Evolutionary conservation across 2,888 invertebrate species (phyloP), one percentile per base, ranked within the genome.

Genomic region (Diarsia mendica): DNA sequence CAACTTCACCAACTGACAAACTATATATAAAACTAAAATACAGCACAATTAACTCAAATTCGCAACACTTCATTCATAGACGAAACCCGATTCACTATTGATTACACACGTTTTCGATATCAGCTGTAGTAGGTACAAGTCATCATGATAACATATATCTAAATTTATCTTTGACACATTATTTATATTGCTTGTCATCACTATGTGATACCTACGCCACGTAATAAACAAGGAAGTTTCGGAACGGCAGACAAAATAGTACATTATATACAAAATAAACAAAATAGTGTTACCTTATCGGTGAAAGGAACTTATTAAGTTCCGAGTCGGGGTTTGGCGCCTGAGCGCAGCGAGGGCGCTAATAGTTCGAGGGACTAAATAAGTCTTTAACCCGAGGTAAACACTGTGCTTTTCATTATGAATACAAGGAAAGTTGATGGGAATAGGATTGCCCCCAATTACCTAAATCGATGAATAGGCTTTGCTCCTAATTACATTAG

Each of bases 141-240:
- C 66, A 83, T 72, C 69, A n/a, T 79, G 83, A 83, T 81, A 83
- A 70, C 28, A 23, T 81, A 39, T 39, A 39, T 39, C 39, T 39
- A 39, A 39, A 39, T 39, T 39, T 39, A 65, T 75, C 69, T 67
- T 55, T 53, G 44, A 63, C 67, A 51, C 39, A 60, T 53, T 23
- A 75, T 53, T 23, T 60, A 55, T 55, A 8, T 61, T 67, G 75
- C 8, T 67, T 46, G 58, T 67, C 51, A 67, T 67, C 49, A 48
- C 51, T 28, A 67, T 61, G 20, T 46, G 48, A 70, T 70, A 70
- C 18, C 53, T 60, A 75, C n/a, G 44, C 53, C 51, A 75, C n/a
- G 44, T 58, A 44, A 49, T 11, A n/a, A 10, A 23, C 15, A 20
- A 53, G 46, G 44, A 51, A 63, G 33, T 44, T n/a, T 63, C 44